Base-by-base conservation (phyloP, 2,888 invertebrate genomes). In the Apomyelois bistriatella region DNA sequence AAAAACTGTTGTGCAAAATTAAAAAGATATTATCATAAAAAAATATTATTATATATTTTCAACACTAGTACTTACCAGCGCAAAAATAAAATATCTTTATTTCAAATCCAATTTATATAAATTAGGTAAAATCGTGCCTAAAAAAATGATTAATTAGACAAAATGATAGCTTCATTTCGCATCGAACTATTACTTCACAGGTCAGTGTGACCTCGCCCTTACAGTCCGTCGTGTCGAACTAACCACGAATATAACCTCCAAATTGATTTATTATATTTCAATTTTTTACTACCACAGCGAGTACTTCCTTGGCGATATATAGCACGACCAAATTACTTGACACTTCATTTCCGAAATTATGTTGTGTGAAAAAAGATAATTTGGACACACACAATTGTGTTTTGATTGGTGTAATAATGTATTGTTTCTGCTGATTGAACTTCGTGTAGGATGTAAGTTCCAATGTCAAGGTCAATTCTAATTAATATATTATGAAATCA, bases 201-300 rank as follows among this genome's bases (percentile, higher is more conserved):
- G 30, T 58, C 53, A 58, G 22, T 53, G 49, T 64, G 65, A 40
- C 57, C 62, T 57, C 61, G 49, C 55, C 69, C 61, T 70, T 59
- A 63, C 53, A 54, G 65, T 65, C 66, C 70, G 68, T 77, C 76
- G 71, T 74, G 71, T 70, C 70, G 68, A 53, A 22, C 59, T 64
- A 66, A 72, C 65, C 55, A 60, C 74, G 71, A 74, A 77, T 75
- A 66, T 74, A 75, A 74, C 78, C 79, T 79, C 75, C 68, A 74
- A 77, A 78, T 73, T 79, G 79, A 80, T 79, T 79, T 75, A 79
- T 76, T 76, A 78, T 72, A 70, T 72, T 72, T 74, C 64, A 71
- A 59, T 79, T 79, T 79, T 80, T 79, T 78, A 73, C 71, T 67
- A 70, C 64, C 61, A 68, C 64, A 66, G 67, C 65, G 54, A 53